Base-by-base conservation (phyloP, 2,797 vertebrate genomes). In the Halcyon chelicuti region DNA sequence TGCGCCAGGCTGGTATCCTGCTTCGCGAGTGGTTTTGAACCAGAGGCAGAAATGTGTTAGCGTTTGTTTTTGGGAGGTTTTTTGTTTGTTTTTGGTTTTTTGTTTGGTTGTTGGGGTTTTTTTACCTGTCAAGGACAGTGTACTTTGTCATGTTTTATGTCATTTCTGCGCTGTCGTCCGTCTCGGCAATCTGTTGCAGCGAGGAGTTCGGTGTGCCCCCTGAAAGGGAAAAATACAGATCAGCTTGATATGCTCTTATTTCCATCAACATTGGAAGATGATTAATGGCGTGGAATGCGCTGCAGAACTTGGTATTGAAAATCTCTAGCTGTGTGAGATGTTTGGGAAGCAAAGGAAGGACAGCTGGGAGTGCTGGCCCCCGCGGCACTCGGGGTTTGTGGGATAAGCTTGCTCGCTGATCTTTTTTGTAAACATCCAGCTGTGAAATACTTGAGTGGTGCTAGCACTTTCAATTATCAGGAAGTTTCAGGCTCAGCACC, bases 361-460 rank as follows among this genome's bases (percentile, higher is more conserved):
- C 93, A 88, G 87, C 95, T 91, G 96, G 87, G 93, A 92, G 93
- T 8, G 10, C 82, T 83, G 95, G 94, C 94, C 78, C 89, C 93
- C 23, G 57, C 54, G 31, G 91, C 82, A 58, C 37, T 84, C 5
- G 0, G 86, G 86, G 90, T 88, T 93, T 91, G 93, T 66, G 94
- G 95, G 94, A 94, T 96, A 91, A 97, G 82, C 93, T 87, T 0
- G 0, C 87, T 96, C 1, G 2, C 89, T 72, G 94, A 83, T 90
- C 65, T n/a, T 75, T 89, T 94, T 28, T 95, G 93, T 91, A 95
- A 96, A 94, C 95, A 91, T 94, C 94, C 95, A 97, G 96, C 96
- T 95, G 96, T 91, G 95, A 95, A 95, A 87, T 83, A 83, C 94
- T 96, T 74, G 78, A 94, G 84, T 5, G 4, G 88, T 58, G 72